phyloP scores from a whole-genome alignment of 1,140 invertebrate genomes.

The Chlorops oryzae region DNA sequence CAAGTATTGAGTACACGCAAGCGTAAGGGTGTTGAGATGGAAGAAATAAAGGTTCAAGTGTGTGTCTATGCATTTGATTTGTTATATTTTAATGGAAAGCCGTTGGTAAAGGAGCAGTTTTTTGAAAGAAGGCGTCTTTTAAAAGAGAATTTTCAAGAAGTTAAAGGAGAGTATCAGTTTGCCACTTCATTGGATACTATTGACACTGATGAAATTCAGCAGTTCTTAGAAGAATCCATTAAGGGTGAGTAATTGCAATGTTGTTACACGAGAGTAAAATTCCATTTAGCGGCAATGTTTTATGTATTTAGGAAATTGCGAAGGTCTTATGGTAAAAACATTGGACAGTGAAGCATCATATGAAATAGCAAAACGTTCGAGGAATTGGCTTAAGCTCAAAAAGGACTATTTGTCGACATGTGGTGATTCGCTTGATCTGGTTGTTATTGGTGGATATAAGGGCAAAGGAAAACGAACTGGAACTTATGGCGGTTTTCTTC shows the following conservation, averaged over 20 bases:
- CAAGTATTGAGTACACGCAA: constrained; percentile 95
- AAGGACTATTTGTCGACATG: constrained; percentile 96
- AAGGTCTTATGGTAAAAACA: constrained; percentile 99
- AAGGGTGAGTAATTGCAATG: constrained; percentile 52
- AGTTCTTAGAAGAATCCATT: constrained; percentile 93
- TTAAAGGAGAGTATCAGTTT: constrained; percentile 82
- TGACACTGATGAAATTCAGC: constrained; percentile 87
- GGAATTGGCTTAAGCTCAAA: constrained; percentile 97
- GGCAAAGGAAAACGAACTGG: constrained; percentile 94
- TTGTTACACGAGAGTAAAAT: background rate
- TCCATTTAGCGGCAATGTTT: constrained; percentile 44
- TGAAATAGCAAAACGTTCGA: constrained; percentile 94
- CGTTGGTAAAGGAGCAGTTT: constrained; percentile 78
- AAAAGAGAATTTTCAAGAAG: constrained; percentile 66
- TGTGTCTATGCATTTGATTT: constrained; percentile 98
- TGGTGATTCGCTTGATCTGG: constrained; percentile 89
- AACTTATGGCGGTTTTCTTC: constrained; percentile 89
- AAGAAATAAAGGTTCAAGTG: constrained; percentile 93
- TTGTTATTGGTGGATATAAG: constrained; percentile 91
- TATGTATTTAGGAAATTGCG: constrained; percentile 71
- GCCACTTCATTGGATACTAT: constrained; percentile 78
- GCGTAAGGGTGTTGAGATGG: constrained; percentile 85
- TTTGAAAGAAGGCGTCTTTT: constrained; percentile 69
- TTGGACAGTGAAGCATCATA: constrained; percentile 89
- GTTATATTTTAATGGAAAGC: constrained; percentile 85